Evolutionary conservation across 2,888 invertebrate genomes (phyloP).

Genomic region (Calliopum simillimum): DNA sequence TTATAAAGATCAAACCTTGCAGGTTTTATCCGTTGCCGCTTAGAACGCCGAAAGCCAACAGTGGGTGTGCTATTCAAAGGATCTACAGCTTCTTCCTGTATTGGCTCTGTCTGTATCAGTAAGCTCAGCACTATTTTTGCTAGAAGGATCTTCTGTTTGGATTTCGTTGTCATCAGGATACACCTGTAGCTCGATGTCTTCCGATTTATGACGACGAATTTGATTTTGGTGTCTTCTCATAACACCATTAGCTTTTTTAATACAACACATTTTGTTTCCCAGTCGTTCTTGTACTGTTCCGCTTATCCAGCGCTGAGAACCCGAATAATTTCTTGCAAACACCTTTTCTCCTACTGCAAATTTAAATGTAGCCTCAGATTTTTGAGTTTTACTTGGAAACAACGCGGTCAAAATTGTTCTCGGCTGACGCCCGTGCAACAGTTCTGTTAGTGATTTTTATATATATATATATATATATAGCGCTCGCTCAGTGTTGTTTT

Average conservation of each 20-base stretch:
- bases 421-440: slow-evolving; percentile 42
- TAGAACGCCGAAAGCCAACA: background rate
- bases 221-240: slow-evolving; percentile 18
- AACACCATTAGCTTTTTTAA: slow-evolving; percentile 14
- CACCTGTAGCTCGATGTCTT: background rate
- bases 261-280: slow-evolving; percentile 15
- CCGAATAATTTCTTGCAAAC: slow-evolving; percentile 1
- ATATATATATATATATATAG: slow-evolving; percentile 36
- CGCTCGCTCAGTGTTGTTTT: slow-evolving; percentile 21
- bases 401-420: slow-evolving; percentile 31
- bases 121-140: background rate
- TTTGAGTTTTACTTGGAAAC: slow-evolving; percentile 28
- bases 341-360: background rate
- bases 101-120: background rate
- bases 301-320: slow-evolving; percentile 12
- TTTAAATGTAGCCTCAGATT: background rate
- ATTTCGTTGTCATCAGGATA: slow-evolving; percentile 11
- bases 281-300: slow-evolving; percentile 14
- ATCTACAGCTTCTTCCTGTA: too few relatives aligned
- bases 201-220: slow-evolving; percentile 2
- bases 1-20: too few relatives aligned
- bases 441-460: slow-evolving; percentile 37
- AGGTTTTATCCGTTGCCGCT: background rate
- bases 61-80: too few relatives aligned
- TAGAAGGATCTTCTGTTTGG: background rate